phyloP scores from a whole-genome alignment of 2,797 vertebrate species.

The Phaenicophaeus curvirostris region DNA sequence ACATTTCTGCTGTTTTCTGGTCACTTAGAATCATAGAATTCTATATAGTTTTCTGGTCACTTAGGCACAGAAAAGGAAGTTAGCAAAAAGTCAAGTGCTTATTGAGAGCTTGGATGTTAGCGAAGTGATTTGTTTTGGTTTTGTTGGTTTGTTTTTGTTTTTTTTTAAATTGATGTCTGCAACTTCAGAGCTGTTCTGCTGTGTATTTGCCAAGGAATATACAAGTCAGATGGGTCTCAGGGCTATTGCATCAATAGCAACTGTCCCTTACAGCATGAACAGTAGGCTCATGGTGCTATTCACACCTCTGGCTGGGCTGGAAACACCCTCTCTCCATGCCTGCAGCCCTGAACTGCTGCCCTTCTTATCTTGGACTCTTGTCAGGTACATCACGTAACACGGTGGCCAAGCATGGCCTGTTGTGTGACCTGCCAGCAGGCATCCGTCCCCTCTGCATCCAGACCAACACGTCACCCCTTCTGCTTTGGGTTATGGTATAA shows the following conservation, averaged over 20 bases:
- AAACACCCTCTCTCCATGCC: not conserved
- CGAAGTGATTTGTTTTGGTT: not conserved
- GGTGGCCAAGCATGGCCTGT: not conserved
- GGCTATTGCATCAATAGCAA: fast-evolving
- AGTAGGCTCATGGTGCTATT: not conserved
- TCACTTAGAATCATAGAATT: too few relatives aligned
- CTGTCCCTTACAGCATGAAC: not conserved
- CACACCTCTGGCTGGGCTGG: not conserved
- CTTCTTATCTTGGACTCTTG: not conserved
- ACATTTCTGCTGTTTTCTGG: not conserved
- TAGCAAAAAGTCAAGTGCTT: not conserved
- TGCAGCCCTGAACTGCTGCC: not conserved
- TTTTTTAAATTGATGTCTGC: not conserved
- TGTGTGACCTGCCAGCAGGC: not conserved
- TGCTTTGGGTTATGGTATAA: not conserved
- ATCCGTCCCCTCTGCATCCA: not conserved
- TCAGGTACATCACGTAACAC: not conserved
- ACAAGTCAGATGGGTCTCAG: fast-evolving
- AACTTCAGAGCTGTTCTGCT: not conserved
- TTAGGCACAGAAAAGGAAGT: not conserved
- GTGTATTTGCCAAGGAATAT: not conserved
- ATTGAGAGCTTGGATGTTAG: not conserved
- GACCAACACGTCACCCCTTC: not conserved
- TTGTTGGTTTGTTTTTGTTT: not conserved
- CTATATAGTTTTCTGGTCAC: conserved; percentile 6